Percentiles rank a stretch among this genome's conserved stretches.
These are phyloP conservation scores for Coilia nasus DNA, from an alignment of 2,797 vertebrate genomes.

Conservation along the genomic window DNA sequence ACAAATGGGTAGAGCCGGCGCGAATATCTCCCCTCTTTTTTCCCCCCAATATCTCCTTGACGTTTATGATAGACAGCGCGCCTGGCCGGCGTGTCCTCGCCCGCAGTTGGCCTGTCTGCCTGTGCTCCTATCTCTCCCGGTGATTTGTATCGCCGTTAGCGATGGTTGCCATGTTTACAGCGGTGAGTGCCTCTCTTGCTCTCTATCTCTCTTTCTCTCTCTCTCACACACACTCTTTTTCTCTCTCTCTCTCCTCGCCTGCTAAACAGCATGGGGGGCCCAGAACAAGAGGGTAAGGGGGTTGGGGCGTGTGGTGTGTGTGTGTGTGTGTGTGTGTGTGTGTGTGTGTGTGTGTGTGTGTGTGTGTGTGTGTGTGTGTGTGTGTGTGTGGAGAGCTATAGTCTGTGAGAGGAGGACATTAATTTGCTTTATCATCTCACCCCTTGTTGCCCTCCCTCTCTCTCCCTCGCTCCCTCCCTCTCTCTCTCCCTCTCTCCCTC, in stretches of 20 bases:
- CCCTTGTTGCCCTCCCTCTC: constrained; percentile 61
- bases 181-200: constrained; percentile 40
- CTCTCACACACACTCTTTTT: constrained; percentile 29
- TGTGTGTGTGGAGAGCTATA: constrained; percentile 30
- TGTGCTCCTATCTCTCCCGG: constrained; percentile 59
- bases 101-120: constrained; percentile 47
- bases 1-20: not conserved
- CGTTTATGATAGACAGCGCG: constrained; percentile 64
- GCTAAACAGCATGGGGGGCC: constrained; percentile 62
- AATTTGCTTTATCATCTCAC: constrained; percentile 77
- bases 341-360: constrained; percentile 6
- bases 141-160: constrained; percentile 75
- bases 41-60: constrained; percentile 26
- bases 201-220: constrained; percentile 31
- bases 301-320: constrained; percentile 20
- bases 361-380: constrained; percentile 18
- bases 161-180: constrained; percentile 72
- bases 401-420: constrained; percentile 69
- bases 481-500: constrained; percentile 45
- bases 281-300: constrained; percentile 19
- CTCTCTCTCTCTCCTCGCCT: constrained; percentile 35
- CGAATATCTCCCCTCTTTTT: constrained; percentile 17
- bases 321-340: constrained; percentile 13
- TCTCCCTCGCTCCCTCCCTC: constrained; percentile 50
- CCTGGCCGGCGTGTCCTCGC: constrained; percentile 58